Percentiles rank a stretch among this genome's conserved stretches.
Conservation (phyloP, 2,113 vertebrate species). For the Probosciger aterrimus region DNA sequence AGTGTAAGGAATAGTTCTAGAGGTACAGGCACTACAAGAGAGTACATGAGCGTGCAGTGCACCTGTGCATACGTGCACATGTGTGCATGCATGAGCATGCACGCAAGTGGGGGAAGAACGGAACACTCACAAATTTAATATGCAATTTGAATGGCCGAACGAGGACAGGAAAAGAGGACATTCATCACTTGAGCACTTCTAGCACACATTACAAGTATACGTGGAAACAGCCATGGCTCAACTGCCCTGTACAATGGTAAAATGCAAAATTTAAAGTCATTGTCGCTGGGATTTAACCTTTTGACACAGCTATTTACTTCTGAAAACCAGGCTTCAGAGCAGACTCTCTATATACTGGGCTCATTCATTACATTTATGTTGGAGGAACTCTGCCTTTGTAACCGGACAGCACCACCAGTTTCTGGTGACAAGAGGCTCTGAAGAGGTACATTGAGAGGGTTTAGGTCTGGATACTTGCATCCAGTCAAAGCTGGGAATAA, state of each 20-base stretch:
- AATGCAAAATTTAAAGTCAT: background rate
- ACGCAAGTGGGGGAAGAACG: background rate
- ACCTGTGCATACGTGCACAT: rapidly evolving
- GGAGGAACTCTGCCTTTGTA: background rate
- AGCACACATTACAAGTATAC: background rate
- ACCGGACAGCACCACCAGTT: background rate
- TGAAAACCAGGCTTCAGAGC: background rate
- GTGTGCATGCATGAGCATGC: rapidly evolving
- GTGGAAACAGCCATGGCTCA: background rate
- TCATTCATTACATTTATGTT: background rate
- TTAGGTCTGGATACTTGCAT: background rate
- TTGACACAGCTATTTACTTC: background rate
- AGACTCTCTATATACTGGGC: background rate
- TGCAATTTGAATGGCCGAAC: background rate
- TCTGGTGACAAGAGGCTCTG: background rate
- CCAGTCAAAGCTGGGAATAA: background rate
- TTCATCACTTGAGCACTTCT: background rate
- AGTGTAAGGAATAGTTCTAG: background rate
- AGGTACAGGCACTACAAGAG: background rate
- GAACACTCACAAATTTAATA: background rate
- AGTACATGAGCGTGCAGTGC: rapidly evolving
- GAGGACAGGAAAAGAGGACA: background rate
- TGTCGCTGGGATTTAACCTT: background rate
- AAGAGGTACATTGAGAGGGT: background rate
- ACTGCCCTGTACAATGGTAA: background rate